A percentile compares a stretch with the other conserved stretches of the same genome.
phyloP scores from a whole-genome alignment of 2,113 vertebrate species.

The Octodon degus region DNA sequence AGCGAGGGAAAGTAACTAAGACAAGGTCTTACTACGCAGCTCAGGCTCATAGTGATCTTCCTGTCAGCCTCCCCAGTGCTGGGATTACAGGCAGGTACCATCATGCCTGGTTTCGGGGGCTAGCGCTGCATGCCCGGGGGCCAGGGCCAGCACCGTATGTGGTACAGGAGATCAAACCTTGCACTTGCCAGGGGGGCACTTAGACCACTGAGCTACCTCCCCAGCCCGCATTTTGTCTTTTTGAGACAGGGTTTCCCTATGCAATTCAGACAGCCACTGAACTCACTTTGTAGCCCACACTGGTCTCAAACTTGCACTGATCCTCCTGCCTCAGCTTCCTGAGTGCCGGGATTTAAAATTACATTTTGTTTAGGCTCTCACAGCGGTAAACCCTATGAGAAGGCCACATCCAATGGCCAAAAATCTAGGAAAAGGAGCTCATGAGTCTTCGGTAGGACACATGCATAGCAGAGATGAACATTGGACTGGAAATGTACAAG shows the following conservation, averaged over 20 bases:
- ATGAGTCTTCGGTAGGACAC: neutral
- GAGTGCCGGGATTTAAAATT: neutral
- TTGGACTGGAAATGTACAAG: neutral
- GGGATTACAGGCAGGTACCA: too few relatives aligned
- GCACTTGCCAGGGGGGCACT: too few relatives aligned
- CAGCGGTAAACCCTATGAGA: neutral
- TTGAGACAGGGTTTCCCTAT: neutral
- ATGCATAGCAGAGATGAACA: neutral
- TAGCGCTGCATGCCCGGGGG: too few relatives aligned
- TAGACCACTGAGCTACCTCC: too few relatives aligned
- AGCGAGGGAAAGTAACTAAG: too few relatives aligned
- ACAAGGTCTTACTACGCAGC: too few relatives aligned
- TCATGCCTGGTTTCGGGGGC: too few relatives aligned
- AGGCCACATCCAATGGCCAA: neutral
- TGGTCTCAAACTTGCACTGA: neutral
- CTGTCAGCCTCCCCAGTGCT: too few relatives aligned
- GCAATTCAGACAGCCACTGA: neutral
- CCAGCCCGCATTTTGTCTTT: neutral
- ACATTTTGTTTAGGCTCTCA: neutral
- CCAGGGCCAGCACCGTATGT: too few relatives aligned
- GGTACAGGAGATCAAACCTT: too few relatives aligned
- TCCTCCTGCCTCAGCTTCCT: neutral
- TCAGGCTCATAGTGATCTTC: too few relatives aligned
- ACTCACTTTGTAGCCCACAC: neutral
- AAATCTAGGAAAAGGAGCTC: neutral